Conservation (phyloP, 2,888 invertebrate genomes). For the Pilophorus perplexus region DNA sequence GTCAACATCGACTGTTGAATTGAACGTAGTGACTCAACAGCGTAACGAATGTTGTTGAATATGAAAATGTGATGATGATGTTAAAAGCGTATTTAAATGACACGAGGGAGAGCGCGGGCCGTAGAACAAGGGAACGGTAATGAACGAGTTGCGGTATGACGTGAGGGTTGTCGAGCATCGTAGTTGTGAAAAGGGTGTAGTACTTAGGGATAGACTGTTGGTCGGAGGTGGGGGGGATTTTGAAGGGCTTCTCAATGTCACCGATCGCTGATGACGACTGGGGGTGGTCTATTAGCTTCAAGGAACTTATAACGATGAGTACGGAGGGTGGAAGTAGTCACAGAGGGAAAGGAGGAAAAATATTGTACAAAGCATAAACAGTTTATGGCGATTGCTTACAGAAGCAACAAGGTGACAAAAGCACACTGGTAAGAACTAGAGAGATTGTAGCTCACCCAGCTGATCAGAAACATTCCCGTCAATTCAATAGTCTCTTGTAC, state of each 20-base stretch:
- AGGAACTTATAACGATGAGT: too few relatives aligned
- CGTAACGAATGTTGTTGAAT: conserved; percentile 1
- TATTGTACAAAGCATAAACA: too few relatives aligned
- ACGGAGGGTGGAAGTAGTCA: too few relatives aligned
- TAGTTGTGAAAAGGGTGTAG: neutral
- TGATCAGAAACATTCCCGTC: too few relatives aligned
- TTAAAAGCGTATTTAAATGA: conserved; percentile 10
- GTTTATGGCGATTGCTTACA: too few relatives aligned
- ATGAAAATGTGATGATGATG: conserved; percentile 4
- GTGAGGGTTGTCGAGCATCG: too few relatives aligned
- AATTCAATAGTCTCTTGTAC: too few relatives aligned
- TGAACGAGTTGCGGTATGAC: neutral
- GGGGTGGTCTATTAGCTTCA: conserved; percentile 23
- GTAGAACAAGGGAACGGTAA: conserved; percentile 13
- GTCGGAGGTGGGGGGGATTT: neutral
- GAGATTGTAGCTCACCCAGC: too few relatives aligned
- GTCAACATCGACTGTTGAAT: too few relatives aligned
- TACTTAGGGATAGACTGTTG: neutral
- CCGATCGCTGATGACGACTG: conserved; percentile 19
- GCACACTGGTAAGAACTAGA: too few relatives aligned
- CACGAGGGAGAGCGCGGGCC: conserved; percentile 5
- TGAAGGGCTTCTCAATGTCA: conserved; percentile 27
- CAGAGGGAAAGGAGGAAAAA: too few relatives aligned
- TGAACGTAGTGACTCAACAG: conserved; percentile 14
- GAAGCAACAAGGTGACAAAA: too few relatives aligned